These are phyloP conservation scores for Phoxinus phoxinus DNA, from an alignment of 2,113 vertebrate species.

Conservation along the genomic window DNA sequence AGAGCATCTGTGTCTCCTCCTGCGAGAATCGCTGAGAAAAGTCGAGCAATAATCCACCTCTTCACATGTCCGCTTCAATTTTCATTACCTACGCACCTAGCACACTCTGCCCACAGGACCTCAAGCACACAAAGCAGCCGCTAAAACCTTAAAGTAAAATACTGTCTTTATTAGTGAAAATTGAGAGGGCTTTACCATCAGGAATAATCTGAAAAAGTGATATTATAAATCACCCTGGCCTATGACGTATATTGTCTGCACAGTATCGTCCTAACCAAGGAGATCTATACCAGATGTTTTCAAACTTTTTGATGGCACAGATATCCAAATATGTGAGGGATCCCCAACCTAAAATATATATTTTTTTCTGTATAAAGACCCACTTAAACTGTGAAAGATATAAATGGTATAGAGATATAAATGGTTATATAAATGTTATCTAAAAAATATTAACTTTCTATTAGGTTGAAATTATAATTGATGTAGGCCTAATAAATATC, in stretches of 20 bases:
- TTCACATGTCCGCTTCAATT: slow-evolving; percentile 25
- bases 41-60: slow-evolving; percentile 48
- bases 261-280: neutral
- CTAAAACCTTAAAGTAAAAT: neutral
- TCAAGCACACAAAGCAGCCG: neutral
- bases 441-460: too few species aligned
- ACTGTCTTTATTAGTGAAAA: neutral
- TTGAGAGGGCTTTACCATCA: neutral
- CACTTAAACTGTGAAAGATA: too few species aligned
- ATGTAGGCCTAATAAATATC: too few species aligned
- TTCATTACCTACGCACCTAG: slow-evolving; percentile 6
- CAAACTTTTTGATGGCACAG: neutral
- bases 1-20: slow-evolving; percentile 29
- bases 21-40: neutral
- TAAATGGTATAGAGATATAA: too few species aligned
- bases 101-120: neutral
- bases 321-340: too few species aligned
- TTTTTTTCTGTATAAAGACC: too few species aligned
- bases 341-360: too few species aligned
- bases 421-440: too few species aligned
- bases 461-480: too few species aligned
- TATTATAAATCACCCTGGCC: neutral
- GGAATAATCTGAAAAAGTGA: neutral
- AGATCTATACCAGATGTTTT: neutral
- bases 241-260: neutral